These are phyloP conservation scores for Capreolus pygargus DNA, from an alignment of 2,113 vertebrate species.

Conservation along the genomic window DNA sequence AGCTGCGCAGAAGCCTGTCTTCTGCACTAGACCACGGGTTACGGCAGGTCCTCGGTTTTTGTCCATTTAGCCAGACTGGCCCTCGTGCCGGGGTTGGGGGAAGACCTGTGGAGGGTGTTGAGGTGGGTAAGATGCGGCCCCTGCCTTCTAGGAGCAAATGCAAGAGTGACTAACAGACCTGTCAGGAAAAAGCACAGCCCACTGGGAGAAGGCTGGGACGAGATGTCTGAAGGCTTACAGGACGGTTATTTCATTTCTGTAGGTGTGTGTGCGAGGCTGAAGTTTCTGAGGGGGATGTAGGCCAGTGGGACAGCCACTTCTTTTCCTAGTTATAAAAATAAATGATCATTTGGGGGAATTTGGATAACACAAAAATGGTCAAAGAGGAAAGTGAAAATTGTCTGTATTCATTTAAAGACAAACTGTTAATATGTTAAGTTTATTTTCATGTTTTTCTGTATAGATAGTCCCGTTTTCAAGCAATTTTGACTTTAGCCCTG, in stretches of 20 bases:
- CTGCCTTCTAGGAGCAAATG: not conserved
- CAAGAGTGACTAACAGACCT: not conserved
- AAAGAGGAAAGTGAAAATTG: not conserved
- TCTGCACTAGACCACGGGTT: not conserved
- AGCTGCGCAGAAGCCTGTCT: not conserved
- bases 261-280: not conserved
- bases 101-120: not conserved
- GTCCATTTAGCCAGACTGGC: not conserved
- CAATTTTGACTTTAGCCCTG: constrained; percentile 3
- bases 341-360: not conserved
- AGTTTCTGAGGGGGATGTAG: not conserved
- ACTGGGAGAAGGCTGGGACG: not conserved
- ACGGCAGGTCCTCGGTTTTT: not conserved
- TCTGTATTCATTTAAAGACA: not conserved
- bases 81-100: too few relatives aligned
- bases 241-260: not conserved
- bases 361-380: not conserved
- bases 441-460: not conserved
- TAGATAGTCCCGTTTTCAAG: not conserved
- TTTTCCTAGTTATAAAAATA: not conserved
- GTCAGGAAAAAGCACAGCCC: not conserved
- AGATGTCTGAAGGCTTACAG: too few relatives aligned
- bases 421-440: not conserved
- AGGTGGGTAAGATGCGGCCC: not conserved
- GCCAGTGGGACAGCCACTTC: not conserved